These are phyloP conservation scores for Cataglyphis rosenhaueri DNA, from an alignment of 2,888 invertebrate species.

Conservation along the genomic window DNA sequence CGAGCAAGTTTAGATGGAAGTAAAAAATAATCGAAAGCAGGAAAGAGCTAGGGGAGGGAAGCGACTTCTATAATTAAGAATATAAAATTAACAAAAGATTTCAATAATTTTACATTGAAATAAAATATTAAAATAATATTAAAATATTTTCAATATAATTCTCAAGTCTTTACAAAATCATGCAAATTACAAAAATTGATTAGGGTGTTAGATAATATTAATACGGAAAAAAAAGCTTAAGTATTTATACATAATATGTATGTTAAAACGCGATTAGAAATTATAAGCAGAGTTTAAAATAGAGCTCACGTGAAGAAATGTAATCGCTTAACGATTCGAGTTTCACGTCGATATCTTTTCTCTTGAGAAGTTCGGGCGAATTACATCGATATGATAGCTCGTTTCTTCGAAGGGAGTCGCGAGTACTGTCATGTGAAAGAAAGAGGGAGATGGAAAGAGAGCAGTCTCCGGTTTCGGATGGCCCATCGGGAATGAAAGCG, in stretches of 20 bases:
- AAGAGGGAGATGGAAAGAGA: neutral
- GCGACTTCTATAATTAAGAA: neutral
- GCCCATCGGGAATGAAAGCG: slow-evolving; percentile 54
- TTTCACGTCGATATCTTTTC: slow-evolving; percentile 36
- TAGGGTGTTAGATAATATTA: neutral
- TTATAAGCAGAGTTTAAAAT: slow-evolving; percentile 27
- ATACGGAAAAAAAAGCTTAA: neutral
- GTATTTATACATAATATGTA: neutral
- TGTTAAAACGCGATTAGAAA: neutral
- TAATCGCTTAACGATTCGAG: slow-evolving; percentile 3
- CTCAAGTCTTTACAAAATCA: neutral
- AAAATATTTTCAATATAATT: neutral
- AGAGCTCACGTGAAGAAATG: neutral
- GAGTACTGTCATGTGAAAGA: neutral
- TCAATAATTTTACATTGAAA: neutral
- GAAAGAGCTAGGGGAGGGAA: neutral
- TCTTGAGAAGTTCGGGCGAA: slow-evolving; percentile 24
- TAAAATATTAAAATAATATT: too few species aligned
- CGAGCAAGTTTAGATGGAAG: neutral
- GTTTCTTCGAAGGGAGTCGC: slow-evolving; percentile 23
- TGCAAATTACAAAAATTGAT: neutral
- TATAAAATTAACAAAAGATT: neutral
- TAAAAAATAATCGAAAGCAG: neutral
- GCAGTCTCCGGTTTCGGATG: slow-evolving; percentile 57
- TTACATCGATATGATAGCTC: slow-evolving; percentile 31